phyloP scores from a whole-genome alignment of 35 echinoderm and acorn worm species.

The Acanthaster planci region DNA sequence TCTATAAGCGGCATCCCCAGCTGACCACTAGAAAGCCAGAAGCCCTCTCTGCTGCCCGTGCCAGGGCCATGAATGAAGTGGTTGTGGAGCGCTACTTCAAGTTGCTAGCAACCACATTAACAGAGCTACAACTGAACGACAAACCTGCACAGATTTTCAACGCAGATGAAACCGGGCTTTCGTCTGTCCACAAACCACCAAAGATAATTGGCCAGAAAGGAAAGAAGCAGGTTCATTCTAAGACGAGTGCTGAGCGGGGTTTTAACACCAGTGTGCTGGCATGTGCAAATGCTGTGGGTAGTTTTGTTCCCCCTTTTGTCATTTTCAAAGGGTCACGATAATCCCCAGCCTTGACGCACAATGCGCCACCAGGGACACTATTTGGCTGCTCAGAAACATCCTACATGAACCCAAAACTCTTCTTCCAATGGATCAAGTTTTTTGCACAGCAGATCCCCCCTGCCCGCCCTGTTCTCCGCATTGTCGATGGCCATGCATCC shows the following conservation, averaged over 20 bases:
- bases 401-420: slow-evolving; percentile 52
- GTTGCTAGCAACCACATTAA: slow-evolving; percentile 26
- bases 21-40: slow-evolving; percentile 55
- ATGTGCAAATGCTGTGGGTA: background rate
- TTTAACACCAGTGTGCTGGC: slow-evolving; percentile 38
- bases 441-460: slow-evolving; percentile 23
- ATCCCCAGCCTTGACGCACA: background rate
- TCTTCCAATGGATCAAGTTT: slow-evolving; percentile 47
- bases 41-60: slow-evolving; percentile 46
- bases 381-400: slow-evolving; percentile 26
- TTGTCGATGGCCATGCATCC: background rate
- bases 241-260: slow-evolving; percentile 47
- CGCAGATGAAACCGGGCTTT: slow-evolving; percentile 51
- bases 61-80: slow-evolving; percentile 47
- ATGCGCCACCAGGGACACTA: slow-evolving; percentile 17
- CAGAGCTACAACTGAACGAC: slow-evolving; percentile 23
- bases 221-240: slow-evolving; percentile 38
- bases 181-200: slow-evolving; percentile 33
- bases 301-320: background rate
- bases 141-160: slow-evolving; percentile 60
- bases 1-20: slow-evolving; percentile 4
- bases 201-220: slow-evolving; percentile 27
- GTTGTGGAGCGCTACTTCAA: slow-evolving; percentile 49
- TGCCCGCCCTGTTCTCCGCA: background rate
- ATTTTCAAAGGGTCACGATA: background rate